Percentiles rank a stretch among this genome's conserved stretches.
Evolutionary conservation across 2,888 invertebrate species (phyloP).

Genomic region (Folsomia candida): DNA sequence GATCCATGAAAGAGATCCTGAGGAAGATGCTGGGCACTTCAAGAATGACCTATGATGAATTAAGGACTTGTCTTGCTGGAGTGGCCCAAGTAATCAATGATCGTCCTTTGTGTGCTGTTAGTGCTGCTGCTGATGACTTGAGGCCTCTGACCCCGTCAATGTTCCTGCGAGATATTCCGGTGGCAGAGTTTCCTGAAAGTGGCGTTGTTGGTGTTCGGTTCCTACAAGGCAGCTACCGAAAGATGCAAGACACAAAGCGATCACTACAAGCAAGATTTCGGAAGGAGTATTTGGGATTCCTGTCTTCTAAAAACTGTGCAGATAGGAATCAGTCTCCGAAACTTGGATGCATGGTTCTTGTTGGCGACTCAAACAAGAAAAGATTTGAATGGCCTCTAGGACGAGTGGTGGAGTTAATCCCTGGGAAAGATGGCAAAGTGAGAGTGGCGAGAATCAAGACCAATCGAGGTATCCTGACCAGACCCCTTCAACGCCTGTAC

Average conservation of each 20-base stretch:
- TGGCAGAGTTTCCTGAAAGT: conserved; percentile 2
- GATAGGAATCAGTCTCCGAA: background rate
- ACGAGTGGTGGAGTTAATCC: background rate
- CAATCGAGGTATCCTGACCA: background rate
- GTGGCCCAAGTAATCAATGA: background rate
- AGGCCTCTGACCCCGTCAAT: conserved; percentile 1
- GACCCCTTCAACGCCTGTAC: conserved; percentile 12
- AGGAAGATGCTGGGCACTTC: conserved; percentile 8
- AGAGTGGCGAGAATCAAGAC: conserved; percentile 14
- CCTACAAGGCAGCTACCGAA: background rate
- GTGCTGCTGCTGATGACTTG: conserved; percentile 11
- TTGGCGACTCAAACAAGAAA: background rate
- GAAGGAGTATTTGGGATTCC: conserved; percentile 9
- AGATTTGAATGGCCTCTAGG: conserved; percentile 11
- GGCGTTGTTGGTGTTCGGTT: background rate
- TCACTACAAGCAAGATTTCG: no score
- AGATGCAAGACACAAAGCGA: background rate
- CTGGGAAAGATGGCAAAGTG: conserved; percentile 2
- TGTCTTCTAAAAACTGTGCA: background rate
- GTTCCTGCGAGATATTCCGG: conserved; percentile 3
- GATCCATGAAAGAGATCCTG: conserved; percentile 5
- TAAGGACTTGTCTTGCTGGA: background rate
- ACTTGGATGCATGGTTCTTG: conserved; percentile 3
- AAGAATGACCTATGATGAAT: background rate
- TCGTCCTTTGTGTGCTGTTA: background rate